Percentiles rank a stretch among this genome's conserved stretches.
Conservation (phyloP, 2,113 vertebrate genomes). For the Daubentonia madagascariensis region DNA sequence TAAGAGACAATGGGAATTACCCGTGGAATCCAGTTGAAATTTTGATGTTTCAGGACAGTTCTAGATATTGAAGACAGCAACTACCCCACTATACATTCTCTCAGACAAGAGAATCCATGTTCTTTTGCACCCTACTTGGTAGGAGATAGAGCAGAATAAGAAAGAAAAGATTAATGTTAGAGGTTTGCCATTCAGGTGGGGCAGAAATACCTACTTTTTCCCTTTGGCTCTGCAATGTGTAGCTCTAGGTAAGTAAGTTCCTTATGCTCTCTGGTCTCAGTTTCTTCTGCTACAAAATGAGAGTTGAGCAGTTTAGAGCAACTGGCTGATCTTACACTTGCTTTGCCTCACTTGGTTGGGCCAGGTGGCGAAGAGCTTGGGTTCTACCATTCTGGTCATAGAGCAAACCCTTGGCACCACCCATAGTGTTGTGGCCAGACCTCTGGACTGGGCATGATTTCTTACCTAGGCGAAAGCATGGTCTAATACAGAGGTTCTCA, state of each 20-base stretch:
- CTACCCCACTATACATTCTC: not conserved
- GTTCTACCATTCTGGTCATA: not conserved
- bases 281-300: not conserved
- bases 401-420: not conserved
- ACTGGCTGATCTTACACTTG: not conserved
- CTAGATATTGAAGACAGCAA: not conserved
- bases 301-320: not conserved
- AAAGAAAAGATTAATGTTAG: not conserved
- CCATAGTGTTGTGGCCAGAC: not conserved
- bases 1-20: not conserved
- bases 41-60: slow-evolving; percentile 4
- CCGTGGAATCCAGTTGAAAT: not conserved
- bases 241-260: not conserved
- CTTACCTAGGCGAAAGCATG: not conserved
- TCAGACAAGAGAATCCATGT: not conserved
- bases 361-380: not conserved
- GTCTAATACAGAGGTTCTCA: not conserved
- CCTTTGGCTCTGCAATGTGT: not conserved
- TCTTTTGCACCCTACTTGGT: not conserved
- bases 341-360: not conserved
- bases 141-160: not conserved
- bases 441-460: not conserved
- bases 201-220: not conserved
- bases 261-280: not conserved
- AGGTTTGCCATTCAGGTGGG: not conserved